Percentiles rank a stretch among this genome's conserved stretches.
Conservation (phyloP, 2,888 invertebrate species). For the Dichetophora obliterata region DNA sequence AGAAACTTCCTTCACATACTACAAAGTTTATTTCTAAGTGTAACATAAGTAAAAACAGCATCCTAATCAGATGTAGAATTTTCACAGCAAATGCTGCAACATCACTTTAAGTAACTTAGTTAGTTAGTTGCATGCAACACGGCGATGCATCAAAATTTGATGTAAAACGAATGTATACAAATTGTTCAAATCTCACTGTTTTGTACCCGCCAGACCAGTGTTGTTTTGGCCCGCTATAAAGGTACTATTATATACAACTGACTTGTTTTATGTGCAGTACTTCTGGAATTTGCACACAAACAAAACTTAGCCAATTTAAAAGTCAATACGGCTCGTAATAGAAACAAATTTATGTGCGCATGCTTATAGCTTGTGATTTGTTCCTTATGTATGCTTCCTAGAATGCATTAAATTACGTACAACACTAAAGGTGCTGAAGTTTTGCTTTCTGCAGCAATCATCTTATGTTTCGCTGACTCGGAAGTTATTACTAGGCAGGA, state of each 20-base stretch:
- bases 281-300: background rate
- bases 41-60: background rate
- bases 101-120: background rate
- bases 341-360: slow-evolving; percentile 29
- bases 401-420: too few relatives aligned
- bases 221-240: slow-evolving; percentile 45
- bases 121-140: slow-evolving; percentile 34
- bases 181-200: slow-evolving; percentile 34
- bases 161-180: slow-evolving; percentile 42
- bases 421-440: background rate
- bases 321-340: slow-evolving; percentile 14
- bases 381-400: slow-evolving; percentile 15
- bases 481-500: background rate
- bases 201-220: slow-evolving; percentile 39
- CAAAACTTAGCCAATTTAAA: slow-evolving; percentile 15
- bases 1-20: too few relatives aligned
- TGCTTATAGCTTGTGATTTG: background rate
- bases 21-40: background rate
- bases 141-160: slow-evolving; percentile 42
- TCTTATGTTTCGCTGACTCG: background rate
- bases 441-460: background rate
- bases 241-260: slow-evolving; percentile 38
- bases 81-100: background rate
- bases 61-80: background rate
- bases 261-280: background rate